Evolutionary conservation across 2,113 vertebrate species (phyloP).

Genomic region (Xenopus laevis): DNA sequence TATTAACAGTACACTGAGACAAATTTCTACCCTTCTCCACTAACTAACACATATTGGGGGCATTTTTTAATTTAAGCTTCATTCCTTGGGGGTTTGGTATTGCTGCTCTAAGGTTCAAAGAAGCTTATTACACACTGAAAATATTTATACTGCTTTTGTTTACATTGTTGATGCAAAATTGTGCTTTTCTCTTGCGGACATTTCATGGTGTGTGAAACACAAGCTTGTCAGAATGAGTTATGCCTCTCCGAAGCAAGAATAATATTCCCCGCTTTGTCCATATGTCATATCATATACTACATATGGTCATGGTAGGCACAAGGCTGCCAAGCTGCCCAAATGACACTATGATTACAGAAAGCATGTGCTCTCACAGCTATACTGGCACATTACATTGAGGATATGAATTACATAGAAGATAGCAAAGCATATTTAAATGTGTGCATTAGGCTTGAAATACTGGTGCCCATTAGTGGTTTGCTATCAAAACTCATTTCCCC

Average conservation of each 20-base stretch:
- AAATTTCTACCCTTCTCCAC: too few species aligned
- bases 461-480: conserved; percentile 5
- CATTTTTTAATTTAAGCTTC: too few species aligned
- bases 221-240: conserved; percentile 43
- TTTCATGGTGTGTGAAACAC: conserved; percentile 37
- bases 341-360: conserved; percentile 24
- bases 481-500: neutral
- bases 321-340: conserved; percentile 29
- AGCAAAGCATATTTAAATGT: conserved; percentile 6
- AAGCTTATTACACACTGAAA: neutral
- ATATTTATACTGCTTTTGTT: neutral
- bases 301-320: conserved; percentile 32
- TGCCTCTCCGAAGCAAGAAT: conserved; percentile 18
- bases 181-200: conserved; percentile 27
- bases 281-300: conserved; percentile 28
- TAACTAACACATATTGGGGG: too few species aligned
- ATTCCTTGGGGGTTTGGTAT: too few species aligned
- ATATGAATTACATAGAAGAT: conserved; percentile 5
- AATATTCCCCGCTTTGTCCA: conserved; percentile 37
- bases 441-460: neutral
- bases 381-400: conserved; percentile 1
- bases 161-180: conserved; percentile 19
- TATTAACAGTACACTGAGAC: too few species aligned
- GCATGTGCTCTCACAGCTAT: conserved; percentile 20
- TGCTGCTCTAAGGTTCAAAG: too few species aligned